phyloP scores from a whole-genome alignment of 2,888 invertebrate genomes.

The Liposcelis brunnea region DNA sequence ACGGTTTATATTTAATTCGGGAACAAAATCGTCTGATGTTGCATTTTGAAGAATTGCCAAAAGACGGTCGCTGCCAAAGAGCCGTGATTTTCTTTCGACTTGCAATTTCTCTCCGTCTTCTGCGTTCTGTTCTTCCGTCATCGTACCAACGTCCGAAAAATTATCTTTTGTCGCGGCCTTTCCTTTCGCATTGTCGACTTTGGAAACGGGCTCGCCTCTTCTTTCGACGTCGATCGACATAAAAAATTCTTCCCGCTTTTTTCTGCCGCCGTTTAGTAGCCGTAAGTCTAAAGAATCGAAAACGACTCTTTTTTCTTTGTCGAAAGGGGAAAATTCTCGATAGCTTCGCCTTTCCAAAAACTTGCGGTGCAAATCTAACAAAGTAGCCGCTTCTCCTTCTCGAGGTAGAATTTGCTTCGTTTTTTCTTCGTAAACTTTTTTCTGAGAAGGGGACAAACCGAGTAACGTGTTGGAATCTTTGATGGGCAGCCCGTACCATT shows the following conservation, averaged over 20 bases:
- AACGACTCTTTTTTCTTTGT: slow-evolving; percentile 13
- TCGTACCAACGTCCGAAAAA: too few relatives aligned
- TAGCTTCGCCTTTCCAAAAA: slow-evolving; percentile 45
- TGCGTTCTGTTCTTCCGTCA: too few relatives aligned
- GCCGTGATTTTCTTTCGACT: not conserved
- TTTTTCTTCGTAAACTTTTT: slow-evolving; percentile 36
- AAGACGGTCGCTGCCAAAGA: slow-evolving; percentile 1
- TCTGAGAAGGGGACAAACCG: slow-evolving; percentile 55
- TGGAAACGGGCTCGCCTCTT: too few relatives aligned
- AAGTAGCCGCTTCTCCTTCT: slow-evolving; percentile 34
- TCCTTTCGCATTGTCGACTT: too few relatives aligned
- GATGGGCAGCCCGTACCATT: slow-evolving; percentile 45
- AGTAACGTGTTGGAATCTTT: slow-evolving; percentile 42
- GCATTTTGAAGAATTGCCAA: slow-evolving; percentile 4
- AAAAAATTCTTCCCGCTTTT: too few relatives aligned
- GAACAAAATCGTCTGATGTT: slow-evolving; percentile 2
- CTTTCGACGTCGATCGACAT: too few relatives aligned
- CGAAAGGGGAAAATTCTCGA: slow-evolving; percentile 26
- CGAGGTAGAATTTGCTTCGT: slow-evolving; percentile 24
- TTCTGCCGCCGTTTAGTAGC: too few relatives aligned
- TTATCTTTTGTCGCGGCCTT: too few relatives aligned
- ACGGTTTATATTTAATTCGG: not conserved
- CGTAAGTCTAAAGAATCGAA: slow-evolving; percentile 5
- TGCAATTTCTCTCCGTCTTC: not conserved
- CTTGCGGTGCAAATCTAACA: slow-evolving; percentile 51